Percentiles rank a stretch among this genome's conserved stretches.
Evolutionary conservation across 2,888 invertebrate species (phyloP).

Genomic region (Leistus spinibarbis): DNA sequence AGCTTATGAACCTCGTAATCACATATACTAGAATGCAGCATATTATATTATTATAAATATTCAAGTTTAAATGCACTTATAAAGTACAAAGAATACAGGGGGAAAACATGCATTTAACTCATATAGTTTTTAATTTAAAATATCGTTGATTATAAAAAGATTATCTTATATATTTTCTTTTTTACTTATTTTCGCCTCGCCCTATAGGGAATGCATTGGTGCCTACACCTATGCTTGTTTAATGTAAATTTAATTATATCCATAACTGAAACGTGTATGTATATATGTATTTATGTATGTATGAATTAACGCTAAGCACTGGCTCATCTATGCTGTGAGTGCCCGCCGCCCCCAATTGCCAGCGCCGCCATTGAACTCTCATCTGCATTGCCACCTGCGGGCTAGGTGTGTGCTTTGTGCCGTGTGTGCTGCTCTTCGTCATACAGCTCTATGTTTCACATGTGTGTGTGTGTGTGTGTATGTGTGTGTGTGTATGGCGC

Average conservation of each 20-base stretch:
- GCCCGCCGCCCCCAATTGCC: not conserved
- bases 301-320: not conserved
- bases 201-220: no score
- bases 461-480: constrained; percentile 9
- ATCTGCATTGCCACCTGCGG: constrained; percentile 21
- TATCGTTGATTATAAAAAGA: no score
- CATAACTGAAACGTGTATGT: no score
- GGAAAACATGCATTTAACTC: no score
- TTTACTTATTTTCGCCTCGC: no score
- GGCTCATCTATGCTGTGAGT: not conserved
- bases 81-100: no score
- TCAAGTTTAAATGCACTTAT: not conserved
- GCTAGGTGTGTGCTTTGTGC: not conserved
- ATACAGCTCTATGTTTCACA: no score
- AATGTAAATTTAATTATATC: no score
- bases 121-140: no score
- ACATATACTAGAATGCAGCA: not conserved
- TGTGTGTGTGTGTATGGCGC: constrained; percentile 14
- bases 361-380: constrained; percentile 1
- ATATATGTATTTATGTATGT: not conserved
- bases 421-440: no score
- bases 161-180: no score
- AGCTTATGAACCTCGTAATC: not conserved
- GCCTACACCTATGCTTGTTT: no score
- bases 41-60: not conserved